Conservation (phyloP, 2,888 invertebrate genomes). For the Sicus ferrugineus region DNA sequence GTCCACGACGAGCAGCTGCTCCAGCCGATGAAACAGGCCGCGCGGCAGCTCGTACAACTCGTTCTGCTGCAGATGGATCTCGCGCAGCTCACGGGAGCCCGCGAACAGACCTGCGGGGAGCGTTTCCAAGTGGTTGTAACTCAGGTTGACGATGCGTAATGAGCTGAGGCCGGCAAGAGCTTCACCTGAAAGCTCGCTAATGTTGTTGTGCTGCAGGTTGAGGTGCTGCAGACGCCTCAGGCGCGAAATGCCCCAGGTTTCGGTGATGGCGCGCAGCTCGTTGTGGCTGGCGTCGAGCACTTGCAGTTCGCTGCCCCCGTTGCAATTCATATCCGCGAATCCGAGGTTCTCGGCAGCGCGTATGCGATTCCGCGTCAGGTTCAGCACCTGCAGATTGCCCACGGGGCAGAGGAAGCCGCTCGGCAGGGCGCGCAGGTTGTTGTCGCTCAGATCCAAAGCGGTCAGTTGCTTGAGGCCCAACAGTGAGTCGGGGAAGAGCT, state of each 20-base stretch:
- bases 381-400: conserved; percentile 81
- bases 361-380: conserved; percentile 85
- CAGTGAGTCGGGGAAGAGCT: conserved; percentile 76
- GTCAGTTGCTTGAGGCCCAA: conserved; percentile 82
- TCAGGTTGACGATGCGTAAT: conserved; percentile 83
- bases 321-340: conserved; percentile 69
- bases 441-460: conserved; percentile 81
- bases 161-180: conserved; percentile 81
- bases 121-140: conserved; percentile 82
- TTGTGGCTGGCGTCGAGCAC: conserved; percentile 84
- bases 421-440: conserved; percentile 82
- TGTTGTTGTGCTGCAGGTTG: conserved; percentile 82
- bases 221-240: conserved; percentile 81
- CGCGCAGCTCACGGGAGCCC: conserved; percentile 80
- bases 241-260: conserved; percentile 78
- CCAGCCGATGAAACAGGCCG: conserved; percentile 83
- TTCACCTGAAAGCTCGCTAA: conserved; percentile 81
- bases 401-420: conserved; percentile 81
- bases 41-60: conserved; percentile 82
- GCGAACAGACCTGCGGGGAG: conserved; percentile 85
- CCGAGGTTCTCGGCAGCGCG: conserved; percentile 81
- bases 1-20: conserved; percentile 84
- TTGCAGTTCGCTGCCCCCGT: conserved; percentile 76
- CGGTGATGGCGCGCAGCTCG: conserved; percentile 75
- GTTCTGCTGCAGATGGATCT: conserved; percentile 86